Conservation (phyloP, 2,113 vertebrate species). For the Trogon melanurus region DNA sequence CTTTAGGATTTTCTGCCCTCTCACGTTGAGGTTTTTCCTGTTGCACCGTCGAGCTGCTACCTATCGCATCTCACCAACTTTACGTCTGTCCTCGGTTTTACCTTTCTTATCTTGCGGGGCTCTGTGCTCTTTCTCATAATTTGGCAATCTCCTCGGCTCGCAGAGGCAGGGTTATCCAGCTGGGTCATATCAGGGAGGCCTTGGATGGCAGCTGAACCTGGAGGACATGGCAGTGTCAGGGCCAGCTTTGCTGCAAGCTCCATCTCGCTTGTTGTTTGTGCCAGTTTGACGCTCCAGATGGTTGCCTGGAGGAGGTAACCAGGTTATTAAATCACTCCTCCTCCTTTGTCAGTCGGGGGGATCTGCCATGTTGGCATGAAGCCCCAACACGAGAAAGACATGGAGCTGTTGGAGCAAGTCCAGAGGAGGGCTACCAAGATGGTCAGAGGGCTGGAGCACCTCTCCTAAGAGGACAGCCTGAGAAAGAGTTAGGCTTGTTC, state of each 20-base stretch:
- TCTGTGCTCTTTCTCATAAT: conserved; percentile 40
- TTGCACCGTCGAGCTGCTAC: neutral
- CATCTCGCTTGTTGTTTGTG: rapidly evolving
- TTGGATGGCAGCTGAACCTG: neutral
- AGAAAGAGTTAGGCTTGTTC: too few relatives aligned
- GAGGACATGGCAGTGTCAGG: neutral
- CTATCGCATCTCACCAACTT: rapidly evolving
- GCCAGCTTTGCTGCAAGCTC: neutral
- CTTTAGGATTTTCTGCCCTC: neutral
- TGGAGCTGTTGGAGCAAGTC: too few relatives aligned
- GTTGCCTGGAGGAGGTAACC: neutral
- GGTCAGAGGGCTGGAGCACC: too few relatives aligned
- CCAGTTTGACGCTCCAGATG: neutral
- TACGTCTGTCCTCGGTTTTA: neutral
- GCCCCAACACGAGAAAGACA: too few relatives aligned
- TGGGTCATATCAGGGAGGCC: neutral
- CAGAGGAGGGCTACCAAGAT: too few relatives aligned
- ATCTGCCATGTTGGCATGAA: neutral
- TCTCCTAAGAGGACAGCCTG: too few relatives aligned
- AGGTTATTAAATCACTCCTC: neutral
- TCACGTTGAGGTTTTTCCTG: neutral
- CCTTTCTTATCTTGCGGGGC: neutral
- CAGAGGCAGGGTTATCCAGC: neutral
- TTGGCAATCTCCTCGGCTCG: neutral
- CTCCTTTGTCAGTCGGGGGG: neutral